phyloP scores from a whole-genome alignment of 2,888 invertebrate genomes.

The Drosophila melanosoma region DNA sequence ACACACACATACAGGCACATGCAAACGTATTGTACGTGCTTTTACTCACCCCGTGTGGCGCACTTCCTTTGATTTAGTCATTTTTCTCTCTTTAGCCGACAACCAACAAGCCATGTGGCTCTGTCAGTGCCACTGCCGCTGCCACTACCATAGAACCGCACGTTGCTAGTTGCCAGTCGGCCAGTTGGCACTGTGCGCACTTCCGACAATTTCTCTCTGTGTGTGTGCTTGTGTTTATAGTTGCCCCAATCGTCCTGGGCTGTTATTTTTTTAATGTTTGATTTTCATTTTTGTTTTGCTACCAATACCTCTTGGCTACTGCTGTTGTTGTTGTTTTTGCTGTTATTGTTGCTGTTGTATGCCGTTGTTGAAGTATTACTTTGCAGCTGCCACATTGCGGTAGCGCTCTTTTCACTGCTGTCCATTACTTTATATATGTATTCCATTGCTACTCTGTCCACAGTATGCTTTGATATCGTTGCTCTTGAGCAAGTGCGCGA shows the following conservation, averaged over 20 bases:
- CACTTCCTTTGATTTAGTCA: slow-evolving; percentile 83
- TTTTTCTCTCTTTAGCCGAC: slow-evolving; percentile 81
- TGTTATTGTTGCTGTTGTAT: slow-evolving; percentile 38
- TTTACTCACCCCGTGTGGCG: slow-evolving; percentile 75
- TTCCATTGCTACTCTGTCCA: slow-evolving; percentile 1
- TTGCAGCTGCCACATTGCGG: slow-evolving; percentile 45
- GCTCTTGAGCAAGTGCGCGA: slow-evolving; percentile 14
- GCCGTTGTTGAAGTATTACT: slow-evolving; percentile 57
- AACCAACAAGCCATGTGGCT: slow-evolving; percentile 66
- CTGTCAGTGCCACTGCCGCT: slow-evolving; percentile 29
- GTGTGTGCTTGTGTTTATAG: slow-evolving; percentile 61
- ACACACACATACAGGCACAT: slow-evolving; percentile 31
- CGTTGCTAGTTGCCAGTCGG: slow-evolving; percentile 49
- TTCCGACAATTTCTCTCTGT: slow-evolving; percentile 71
- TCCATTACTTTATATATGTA: slow-evolving; percentile 55
- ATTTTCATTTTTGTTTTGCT: slow-evolving; percentile 72
- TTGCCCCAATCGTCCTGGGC: slow-evolving; percentile 50
- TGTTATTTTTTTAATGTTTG: slow-evolving; percentile 62
- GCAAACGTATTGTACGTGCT: slow-evolving; percentile 71
- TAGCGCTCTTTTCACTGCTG: slow-evolving; percentile 45
- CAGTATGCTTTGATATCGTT: neutral
- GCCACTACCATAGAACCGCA: slow-evolving; percentile 49
- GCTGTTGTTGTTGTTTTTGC: slow-evolving; percentile 37
- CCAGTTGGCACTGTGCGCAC: slow-evolving; percentile 69
- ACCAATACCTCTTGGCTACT: slow-evolving; percentile 69